Evolutionary conservation across 1,140 invertebrate genomes (phyloP).

Genomic region (Drosophila asahinai): DNA sequence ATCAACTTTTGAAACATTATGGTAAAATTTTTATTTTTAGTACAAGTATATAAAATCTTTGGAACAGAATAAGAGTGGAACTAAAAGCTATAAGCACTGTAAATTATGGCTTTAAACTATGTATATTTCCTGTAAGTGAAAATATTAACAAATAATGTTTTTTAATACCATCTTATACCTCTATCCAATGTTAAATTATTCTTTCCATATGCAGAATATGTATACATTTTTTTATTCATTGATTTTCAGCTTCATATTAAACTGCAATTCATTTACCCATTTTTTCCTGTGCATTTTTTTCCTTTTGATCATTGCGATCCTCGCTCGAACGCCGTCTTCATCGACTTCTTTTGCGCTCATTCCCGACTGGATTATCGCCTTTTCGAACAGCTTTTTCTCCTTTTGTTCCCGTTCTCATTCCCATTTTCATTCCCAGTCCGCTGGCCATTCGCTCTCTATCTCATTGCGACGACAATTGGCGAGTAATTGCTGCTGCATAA

Average conservation of each 20-base stretch:
- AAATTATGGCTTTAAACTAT: too few relatives aligned
- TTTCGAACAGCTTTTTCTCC: conserved; percentile 69
- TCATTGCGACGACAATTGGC: conserved; percentile 74
- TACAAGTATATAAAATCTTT: too few relatives aligned
- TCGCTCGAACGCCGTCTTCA: conserved; percentile 9
- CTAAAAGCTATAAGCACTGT: too few relatives aligned
- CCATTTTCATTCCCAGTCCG: conserved; percentile 11
- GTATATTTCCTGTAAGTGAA: too few relatives aligned
- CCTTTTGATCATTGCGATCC: conserved; percentile 54
- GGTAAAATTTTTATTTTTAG: too few relatives aligned
- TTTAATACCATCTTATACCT: too few relatives aligned
- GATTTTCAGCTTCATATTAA: background rate
- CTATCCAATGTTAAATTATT: too few relatives aligned
- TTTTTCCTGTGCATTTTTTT: conserved; percentile 10
- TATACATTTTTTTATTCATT: background rate
- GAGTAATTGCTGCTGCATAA: conserved; percentile 83
- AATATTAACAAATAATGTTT: too few relatives aligned
- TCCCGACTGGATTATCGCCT: conserved; percentile 70
- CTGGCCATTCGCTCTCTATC: conserved; percentile 31
- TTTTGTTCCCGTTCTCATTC: conserved; percentile 28
- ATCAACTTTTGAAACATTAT: too few relatives aligned
- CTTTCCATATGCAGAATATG: too few relatives aligned
- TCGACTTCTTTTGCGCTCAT: conserved; percentile 23
- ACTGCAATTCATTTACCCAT: too few relatives aligned
- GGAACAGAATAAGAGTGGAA: too few relatives aligned